Evolutionary conservation across 2,113 vertebrate genomes (phyloP), one percentile per base, ranked within the genome.

Genomic region (Ochotona curzoniae): DNA sequence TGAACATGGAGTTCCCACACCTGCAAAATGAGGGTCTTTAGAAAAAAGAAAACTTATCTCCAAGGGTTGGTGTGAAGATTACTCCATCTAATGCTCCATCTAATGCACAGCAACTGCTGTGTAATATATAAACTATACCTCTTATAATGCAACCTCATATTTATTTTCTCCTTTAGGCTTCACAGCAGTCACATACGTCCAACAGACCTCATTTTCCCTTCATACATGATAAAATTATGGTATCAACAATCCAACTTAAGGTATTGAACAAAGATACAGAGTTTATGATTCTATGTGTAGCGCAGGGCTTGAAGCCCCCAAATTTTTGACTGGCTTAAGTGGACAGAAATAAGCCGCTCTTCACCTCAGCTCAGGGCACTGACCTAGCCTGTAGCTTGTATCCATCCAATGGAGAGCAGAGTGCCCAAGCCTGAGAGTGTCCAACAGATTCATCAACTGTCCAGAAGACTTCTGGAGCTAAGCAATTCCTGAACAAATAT

Each of bases 91-190:
- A 88, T 91, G 94, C 93, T 87, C n/a, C n/a, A n/a, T 95, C 74
- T 61, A 94, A 92, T 87, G 88, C 79, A 63, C 25, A 90, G 94
- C 92, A 66, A 84, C 93, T 54, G 35, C 82, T 79, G 8, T 75
- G 74, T 94, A 85, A 91, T 84, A 60, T 67, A 94, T 63, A 93
- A 90, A 86, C 93, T 83, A 93, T 60, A 35, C 91, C 87, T 81
- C 90, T 93, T 67, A 57, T 63, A 87, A 96, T 89, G 63, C 67
- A 78, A 73, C 47, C 88, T 85, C 90, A 87, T 44, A 54, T 92
- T 81, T 84, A 90, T 95, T 96, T 89, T 92, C 88, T 94, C 85
- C 82, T 51, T 92, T 66, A 90, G 78, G 90, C 83, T 90, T 73
- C 61, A 61, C 5, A 23, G 90, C 81, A 75, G 70, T 30, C 63